Evolutionary conservation across 2,113 vertebrate genomes (phyloP).

Genomic region (Steatornis caripensis): DNA sequence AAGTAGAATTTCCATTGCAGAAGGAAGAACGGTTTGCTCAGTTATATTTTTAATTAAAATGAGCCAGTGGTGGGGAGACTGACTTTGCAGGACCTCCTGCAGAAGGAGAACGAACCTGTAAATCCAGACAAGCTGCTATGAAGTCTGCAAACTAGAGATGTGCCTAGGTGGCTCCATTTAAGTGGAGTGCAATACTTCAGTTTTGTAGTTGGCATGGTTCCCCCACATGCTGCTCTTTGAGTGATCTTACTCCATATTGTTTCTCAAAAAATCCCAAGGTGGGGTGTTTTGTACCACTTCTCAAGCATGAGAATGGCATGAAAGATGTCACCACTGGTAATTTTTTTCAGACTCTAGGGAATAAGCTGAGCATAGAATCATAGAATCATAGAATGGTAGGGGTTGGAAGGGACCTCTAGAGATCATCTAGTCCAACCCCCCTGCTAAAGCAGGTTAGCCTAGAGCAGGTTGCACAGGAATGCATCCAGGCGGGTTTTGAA

Average conservation of each 20-base stretch:
- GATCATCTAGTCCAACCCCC: no score
- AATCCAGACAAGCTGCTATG: not conserved
- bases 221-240: not conserved
- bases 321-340: not conserved
- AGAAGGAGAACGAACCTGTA: not conserved
- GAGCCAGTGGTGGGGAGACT: not conserved
- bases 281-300: not conserved
- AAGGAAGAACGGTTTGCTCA: not conserved
- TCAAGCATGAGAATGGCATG: not conserved
- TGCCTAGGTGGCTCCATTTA: not conserved
- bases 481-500: no score
- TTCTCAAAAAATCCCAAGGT: not conserved
- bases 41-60: not conserved
- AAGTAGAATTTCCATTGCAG: not conserved
- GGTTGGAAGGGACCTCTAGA: no score
- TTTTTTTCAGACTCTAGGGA: not conserved
- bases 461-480: no score
- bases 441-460: no score
- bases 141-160: not conserved
- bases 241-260: not conserved
- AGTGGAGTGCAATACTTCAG: accelerated
- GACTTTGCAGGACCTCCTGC: not conserved
- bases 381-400: no score
- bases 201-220: accelerated
- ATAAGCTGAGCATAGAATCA: not conserved